A percentile compares a stretch with the other conserved stretches of the same genome.
phyloP scores from a whole-genome alignment of 2,797 vertebrate genomes.

The Erithacus rubecula region DNA sequence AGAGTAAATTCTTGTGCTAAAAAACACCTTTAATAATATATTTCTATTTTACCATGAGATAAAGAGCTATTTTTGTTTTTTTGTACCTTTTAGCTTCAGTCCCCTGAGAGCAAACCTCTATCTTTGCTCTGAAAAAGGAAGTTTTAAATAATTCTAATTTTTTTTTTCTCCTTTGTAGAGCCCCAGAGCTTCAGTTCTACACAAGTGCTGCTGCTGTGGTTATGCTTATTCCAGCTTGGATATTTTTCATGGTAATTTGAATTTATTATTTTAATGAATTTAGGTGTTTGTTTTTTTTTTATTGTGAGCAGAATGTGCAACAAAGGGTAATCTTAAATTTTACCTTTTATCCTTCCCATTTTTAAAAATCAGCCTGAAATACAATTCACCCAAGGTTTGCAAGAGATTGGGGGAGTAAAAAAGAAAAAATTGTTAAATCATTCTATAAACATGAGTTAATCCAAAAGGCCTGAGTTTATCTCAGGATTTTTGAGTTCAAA shows the following conservation, averaged over 20 bases:
- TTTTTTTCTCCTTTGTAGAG: constrained; percentile 70
- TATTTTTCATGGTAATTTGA: constrained; percentile 87
- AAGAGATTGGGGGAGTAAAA: neutral
- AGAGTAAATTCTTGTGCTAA: neutral
- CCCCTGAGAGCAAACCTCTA: neutral
- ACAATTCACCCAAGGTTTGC: neutral
- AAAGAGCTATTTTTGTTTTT: neutral
- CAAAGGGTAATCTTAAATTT: neutral
- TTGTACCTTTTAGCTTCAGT: neutral
- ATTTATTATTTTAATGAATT: neutral
- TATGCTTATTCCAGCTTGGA: constrained; percentile 95
- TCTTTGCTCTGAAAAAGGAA: neutral
- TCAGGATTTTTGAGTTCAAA: neutral
- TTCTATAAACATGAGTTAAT: neutral
- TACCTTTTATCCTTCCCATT: neutral
- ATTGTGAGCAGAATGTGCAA: neutral
- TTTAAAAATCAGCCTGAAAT: neutral
- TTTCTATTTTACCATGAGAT: neutral
- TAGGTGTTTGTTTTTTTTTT: neutral
- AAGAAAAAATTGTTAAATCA: neutral
- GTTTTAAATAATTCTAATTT: neutral
- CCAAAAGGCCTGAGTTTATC: neutral
- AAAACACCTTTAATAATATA: neutral
- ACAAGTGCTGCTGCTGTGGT: constrained; percentile 92
- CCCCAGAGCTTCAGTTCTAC: constrained; percentile 94